Percentiles rank a stretch among this genome's conserved stretches.
Evolutionary conservation across 2,888 invertebrate species (phyloP).

Genomic region (Dynastes hyllus): DNA sequence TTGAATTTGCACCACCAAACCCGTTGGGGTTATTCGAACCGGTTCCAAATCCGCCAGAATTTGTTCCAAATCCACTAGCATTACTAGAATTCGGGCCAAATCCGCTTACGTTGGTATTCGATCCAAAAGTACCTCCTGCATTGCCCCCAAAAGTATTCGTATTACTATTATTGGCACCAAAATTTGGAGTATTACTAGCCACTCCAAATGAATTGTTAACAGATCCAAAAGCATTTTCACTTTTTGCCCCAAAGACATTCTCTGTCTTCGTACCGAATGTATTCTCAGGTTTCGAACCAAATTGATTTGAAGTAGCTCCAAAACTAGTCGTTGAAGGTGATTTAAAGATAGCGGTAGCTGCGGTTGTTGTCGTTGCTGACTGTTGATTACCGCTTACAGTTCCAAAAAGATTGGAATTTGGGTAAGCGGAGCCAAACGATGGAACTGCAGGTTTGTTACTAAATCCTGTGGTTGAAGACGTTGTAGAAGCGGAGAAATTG

Average conservation of each 20-base stretch:
- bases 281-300: slow-evolving; percentile 25
- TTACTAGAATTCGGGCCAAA: not conserved
- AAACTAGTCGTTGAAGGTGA: slow-evolving; percentile 37
- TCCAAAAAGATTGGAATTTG: slow-evolving; percentile 27
- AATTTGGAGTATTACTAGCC: slow-evolving; percentile 8
- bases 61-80: slow-evolving; percentile 31
- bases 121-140: slow-evolving; percentile 19
- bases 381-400: not conserved
- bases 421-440: slow-evolving; percentile 20
- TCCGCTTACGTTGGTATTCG: not conserved
- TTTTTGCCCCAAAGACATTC: slow-evolving; percentile 22
- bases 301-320: slow-evolving; percentile 6
- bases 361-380: slow-evolving; percentile 6
- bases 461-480: slow-evolving; percentile 59
- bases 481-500: slow-evolving; percentile 64
- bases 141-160: slow-evolving; percentile 21
- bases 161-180: slow-evolving; percentile 20
- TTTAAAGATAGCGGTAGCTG: slow-evolving; percentile 30
- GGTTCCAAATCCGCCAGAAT: slow-evolving; percentile 20
- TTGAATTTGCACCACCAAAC: slow-evolving; percentile 24
- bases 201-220: slow-evolving; percentile 31
- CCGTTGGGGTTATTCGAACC: not conserved
- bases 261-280: slow-evolving; percentile 17
- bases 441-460: slow-evolving; percentile 5
- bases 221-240: slow-evolving; percentile 15